A percentile compares a stretch with the other conserved stretches of the same genome.
phyloP scores from a whole-genome alignment of 2,113 vertebrate genomes.

The Protobothrops mucrosquamatus region DNA sequence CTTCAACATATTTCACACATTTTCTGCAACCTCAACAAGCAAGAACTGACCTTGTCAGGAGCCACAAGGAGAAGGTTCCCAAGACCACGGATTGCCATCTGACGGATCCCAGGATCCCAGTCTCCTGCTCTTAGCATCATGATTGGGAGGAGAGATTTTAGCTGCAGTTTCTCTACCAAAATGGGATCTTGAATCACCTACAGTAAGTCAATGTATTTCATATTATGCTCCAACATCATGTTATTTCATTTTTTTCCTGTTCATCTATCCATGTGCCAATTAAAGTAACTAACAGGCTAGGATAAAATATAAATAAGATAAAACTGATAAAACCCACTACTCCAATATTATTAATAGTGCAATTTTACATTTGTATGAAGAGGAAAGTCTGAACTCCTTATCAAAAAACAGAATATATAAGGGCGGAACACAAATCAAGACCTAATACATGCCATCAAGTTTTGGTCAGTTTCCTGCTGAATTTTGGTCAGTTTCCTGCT shows the following conservation, averaged over 20 bases:
- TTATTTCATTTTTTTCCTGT: neutral
- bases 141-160: neutral
- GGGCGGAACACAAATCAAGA: neutral
- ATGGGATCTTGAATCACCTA: conserved; percentile 7
- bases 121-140: conserved; percentile 14
- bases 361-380: neutral
- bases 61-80: neutral
- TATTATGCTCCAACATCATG: neutral
- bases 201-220: neutral
- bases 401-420: neutral
- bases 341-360: neutral
- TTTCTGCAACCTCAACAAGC: neutral
- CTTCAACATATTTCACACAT: neutral
- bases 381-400: neutral
- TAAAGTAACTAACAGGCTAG: neutral
- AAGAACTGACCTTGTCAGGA: conserved; percentile 2
- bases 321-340: neutral
- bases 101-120: neutral
- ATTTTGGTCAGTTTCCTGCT: neutral
- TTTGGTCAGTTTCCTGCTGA: neutral
- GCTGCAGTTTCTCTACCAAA: neutral
- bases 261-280: neutral
- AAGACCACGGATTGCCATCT: conserved; percentile 12
- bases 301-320: neutral
- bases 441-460: neutral